These are phyloP conservation scores for Acipenser oxyrinchus DNA, from an alignment of 2,797 vertebrate genomes.

Conservation along the genomic window DNA sequence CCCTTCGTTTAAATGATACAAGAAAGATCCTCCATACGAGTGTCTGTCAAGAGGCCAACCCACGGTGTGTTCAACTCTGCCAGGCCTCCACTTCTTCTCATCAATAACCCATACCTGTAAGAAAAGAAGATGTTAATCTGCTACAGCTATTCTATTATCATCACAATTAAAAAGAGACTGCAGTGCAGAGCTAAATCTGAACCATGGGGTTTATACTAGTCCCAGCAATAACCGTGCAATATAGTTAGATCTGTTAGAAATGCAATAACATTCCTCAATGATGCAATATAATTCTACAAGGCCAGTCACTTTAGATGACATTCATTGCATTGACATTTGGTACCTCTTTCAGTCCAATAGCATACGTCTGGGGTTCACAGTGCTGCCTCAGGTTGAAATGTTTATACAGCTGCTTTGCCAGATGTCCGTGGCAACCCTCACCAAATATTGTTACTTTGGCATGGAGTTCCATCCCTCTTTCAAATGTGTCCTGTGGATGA, in stretches of 20 bases:
- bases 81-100: constrained; percentile 88
- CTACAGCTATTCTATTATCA: too few relatives aligned
- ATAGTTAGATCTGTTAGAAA: too few relatives aligned
- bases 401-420: constrained; percentile 91
- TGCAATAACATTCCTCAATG: too few relatives aligned
- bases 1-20: constrained; percentile 90
- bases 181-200: too few relatives aligned
- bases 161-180: too few relatives aligned
- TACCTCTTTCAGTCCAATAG: constrained; percentile 97
- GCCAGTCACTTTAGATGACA: too few relatives aligned
- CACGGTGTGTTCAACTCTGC: constrained; percentile 85
- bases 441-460: constrained; percentile 91
- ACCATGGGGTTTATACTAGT: too few relatives aligned
- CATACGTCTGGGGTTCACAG: constrained; percentile 89
- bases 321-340: not conserved
- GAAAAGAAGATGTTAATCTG: not conserved
- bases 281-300: too few relatives aligned
- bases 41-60: constrained; percentile 93
- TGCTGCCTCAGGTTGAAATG: constrained; percentile 81
- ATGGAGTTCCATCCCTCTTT: constrained; percentile 92
- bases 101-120: constrained; percentile 81
- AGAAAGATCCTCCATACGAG: constrained; percentile 89
- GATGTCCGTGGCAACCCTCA: constrained; percentile 93
- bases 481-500: constrained; percentile 74
- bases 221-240: too few relatives aligned